Conservation (phyloP, 2,797 vertebrate genomes). For the Hoplostethus atlanticus region DNA sequence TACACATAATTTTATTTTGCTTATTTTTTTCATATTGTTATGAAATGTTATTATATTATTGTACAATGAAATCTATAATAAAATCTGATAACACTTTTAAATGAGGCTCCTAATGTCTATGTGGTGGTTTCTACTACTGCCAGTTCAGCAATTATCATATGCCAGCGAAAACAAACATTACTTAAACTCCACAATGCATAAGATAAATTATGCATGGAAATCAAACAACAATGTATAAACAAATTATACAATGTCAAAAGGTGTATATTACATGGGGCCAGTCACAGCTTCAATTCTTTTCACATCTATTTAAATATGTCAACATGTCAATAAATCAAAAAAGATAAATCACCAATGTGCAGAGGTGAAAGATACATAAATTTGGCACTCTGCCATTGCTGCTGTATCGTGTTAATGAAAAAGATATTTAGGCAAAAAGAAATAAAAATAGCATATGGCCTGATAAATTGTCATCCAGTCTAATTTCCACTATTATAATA, state of each 20-base stretch:
- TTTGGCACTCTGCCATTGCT: conserved; percentile 78
- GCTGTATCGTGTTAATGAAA: conserved; percentile 61
- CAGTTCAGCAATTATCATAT: conserved; percentile 31
- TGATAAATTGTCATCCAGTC: conserved; percentile 52
- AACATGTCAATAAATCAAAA: conserved; percentile 56
- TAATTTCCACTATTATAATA: conserved; percentile 44
- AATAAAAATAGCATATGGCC: conserved; percentile 66
- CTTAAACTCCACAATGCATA: conserved; percentile 54
- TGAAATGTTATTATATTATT: conserved; percentile 43
- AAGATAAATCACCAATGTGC: conserved; percentile 75
- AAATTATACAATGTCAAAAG: conserved; percentile 65
- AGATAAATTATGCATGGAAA: conserved; percentile 63
- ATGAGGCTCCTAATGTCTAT: conserved; percentile 34
- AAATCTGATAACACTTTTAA: conserved; percentile 52
- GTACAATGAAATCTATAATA: conserved; percentile 63
- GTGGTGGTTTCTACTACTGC: conserved; percentile 43
- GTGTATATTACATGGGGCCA: conserved; percentile 56
- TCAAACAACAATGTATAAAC: conserved; percentile 50
- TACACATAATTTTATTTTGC: conserved; percentile 33
- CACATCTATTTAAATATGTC: conserved; percentile 76
- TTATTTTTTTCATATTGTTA: conserved; percentile 21
- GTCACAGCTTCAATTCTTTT: conserved; percentile 79
- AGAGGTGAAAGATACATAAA: conserved; percentile 66
- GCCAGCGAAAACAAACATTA: conserved; percentile 47
- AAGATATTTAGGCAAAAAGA: conserved; percentile 70